Percentiles rank a stretch among this genome's conserved stretches.
These are phyloP conservation scores for Sebastes baramenuke DNA, from an alignment of 2,797 vertebrate species.

Conservation along the genomic window DNA sequence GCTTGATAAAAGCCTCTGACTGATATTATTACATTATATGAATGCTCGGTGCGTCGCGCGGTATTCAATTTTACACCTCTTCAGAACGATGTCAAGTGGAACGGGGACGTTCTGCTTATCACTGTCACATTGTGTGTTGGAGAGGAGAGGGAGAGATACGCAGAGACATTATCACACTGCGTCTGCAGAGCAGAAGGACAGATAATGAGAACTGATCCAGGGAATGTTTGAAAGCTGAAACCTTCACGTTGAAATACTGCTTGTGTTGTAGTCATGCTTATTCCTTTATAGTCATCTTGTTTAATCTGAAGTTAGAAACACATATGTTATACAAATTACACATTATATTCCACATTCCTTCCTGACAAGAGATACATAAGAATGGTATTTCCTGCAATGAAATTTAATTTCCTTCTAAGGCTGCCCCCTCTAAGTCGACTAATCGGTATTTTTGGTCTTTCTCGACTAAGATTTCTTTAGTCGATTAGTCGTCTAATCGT, in stretches of 20 bases:
- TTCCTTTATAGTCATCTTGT: neutral
- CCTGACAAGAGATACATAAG: neutral
- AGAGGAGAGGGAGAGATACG: neutral
- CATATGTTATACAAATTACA: neutral
- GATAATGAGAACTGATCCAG: conserved; percentile 32
- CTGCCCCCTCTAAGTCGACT: too few relatives aligned
- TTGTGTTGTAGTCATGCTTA: neutral
- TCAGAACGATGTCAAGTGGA: conserved; percentile 61
- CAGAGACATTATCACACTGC: neutral
- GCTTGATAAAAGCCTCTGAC: conserved; percentile 40
- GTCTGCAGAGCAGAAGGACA: conserved; percentile 10
- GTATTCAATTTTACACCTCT: conserved; percentile 58
- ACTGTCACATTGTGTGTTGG: conserved; percentile 27
- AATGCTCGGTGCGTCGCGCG: neutral
- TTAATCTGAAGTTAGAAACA: neutral
- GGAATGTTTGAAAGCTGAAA: conserved; percentile 19
- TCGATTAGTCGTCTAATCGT: too few relatives aligned
- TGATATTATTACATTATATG: conserved; percentile 39
- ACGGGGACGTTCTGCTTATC: conserved; percentile 38
- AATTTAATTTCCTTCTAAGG: too few relatives aligned
- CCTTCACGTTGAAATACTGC: conserved; percentile 3
- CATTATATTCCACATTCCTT: neutral
- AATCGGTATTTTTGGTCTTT: too few relatives aligned
- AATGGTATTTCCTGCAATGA: too few relatives aligned
- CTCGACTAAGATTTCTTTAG: too few relatives aligned